A percentile compares a stretch with the other conserved stretches of the same genome.
Evolutionary conservation across 2,888 invertebrate species (phyloP).

Genomic region (Drosophila gaucha): DNA sequence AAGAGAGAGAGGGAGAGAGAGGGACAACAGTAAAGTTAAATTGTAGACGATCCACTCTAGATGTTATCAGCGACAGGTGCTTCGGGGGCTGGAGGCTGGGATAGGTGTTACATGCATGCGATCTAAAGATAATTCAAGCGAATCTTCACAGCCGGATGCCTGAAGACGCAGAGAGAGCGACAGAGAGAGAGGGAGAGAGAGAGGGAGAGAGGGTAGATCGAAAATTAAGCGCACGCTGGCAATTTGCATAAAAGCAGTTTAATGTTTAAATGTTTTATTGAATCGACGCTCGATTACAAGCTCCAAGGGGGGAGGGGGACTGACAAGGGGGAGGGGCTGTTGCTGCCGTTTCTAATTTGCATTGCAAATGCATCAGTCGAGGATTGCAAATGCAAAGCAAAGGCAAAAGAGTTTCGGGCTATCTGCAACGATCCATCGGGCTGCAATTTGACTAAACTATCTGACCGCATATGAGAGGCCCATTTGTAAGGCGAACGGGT

Average conservation of each 20-base stretch:
- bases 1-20: background rate
- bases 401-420: slow-evolving; percentile 4
- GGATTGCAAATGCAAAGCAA: too few relatives aligned
- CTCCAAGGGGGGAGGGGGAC: background rate
- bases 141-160: slow-evolving; percentile 54
- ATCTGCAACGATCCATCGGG: slow-evolving; percentile 30
- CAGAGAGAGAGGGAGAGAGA: background rate
- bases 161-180: background rate
- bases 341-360: slow-evolving; percentile 73
- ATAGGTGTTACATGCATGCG: slow-evolving; percentile 76
- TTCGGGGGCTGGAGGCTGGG: slow-evolving; percentile 29
- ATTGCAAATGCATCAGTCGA: slow-evolving; percentile 66
- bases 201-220: slow-evolving; percentile 6
- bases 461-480: slow-evolving; percentile 61
- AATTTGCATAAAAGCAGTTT: slow-evolving; percentile 83
- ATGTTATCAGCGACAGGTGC: slow-evolving; percentile 56
- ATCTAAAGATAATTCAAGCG: slow-evolving; percentile 71
- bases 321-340: background rate
- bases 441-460: slow-evolving; percentile 74
- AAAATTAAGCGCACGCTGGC: slow-evolving; percentile 78
- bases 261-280: slow-evolving; percentile 82
- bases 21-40: slow-evolving; percentile 42
- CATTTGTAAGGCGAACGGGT: slow-evolving; percentile 67
- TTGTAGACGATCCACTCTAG: slow-evolving; percentile 68
- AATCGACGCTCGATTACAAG: slow-evolving; percentile 75